Percentiles rank a stretch among this genome's conserved stretches.
Conservation (phyloP, 2,888 invertebrate species). For the Lissonota sp. region DNA sequence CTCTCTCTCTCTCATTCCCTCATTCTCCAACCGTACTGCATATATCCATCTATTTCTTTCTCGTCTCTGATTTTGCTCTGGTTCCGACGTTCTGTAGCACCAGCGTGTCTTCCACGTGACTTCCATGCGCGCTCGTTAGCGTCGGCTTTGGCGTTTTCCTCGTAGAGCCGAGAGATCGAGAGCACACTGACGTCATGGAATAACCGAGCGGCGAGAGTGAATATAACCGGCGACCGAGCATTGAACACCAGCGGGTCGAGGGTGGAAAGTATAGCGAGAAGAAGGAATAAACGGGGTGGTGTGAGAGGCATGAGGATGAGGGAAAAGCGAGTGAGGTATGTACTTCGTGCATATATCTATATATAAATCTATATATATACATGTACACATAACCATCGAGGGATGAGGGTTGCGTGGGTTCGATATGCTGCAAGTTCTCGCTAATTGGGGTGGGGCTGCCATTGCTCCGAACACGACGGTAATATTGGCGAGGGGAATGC, state of each 20-base stretch:
- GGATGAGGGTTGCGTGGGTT: slow-evolving; percentile 50
- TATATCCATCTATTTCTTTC: slow-evolving; percentile 63
- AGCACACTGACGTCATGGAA: slow-evolving; percentile 66
- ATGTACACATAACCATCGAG: slow-evolving; percentile 48
- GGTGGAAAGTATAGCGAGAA: slow-evolving; percentile 26
- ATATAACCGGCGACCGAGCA: slow-evolving; percentile 30
- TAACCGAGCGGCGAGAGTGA: slow-evolving; percentile 56
- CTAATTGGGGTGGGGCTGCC: slow-evolving; percentile 78
- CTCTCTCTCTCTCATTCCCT: slow-evolving; percentile 66
- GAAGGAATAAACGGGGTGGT: slow-evolving; percentile 9
- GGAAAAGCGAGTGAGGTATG: slow-evolving; percentile 37
- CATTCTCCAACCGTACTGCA: slow-evolving; percentile 23
- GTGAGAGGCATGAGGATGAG: slow-evolving; percentile 42
- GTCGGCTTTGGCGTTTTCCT: slow-evolving; percentile 78
- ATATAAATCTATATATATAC: neutral
- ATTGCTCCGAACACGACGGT: slow-evolving; percentile 46
- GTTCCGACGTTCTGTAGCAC: slow-evolving; percentile 50
- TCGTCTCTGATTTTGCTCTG: slow-evolving; percentile 51
- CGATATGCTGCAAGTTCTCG: slow-evolving; percentile 74
- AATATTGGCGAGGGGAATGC: slow-evolving; percentile 39
- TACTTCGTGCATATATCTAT: no score
- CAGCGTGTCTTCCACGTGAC: slow-evolving; percentile 81
- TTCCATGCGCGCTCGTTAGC: slow-evolving; percentile 83
- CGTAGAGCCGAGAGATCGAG: slow-evolving; percentile 68
- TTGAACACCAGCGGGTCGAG: slow-evolving; percentile 17